Percentiles rank a stretch among this genome's conserved stretches.
These are phyloP conservation scores for Dascyllus trimaculatus DNA, from an alignment of 2,113 vertebrate genomes.

Conservation along the genomic window DNA sequence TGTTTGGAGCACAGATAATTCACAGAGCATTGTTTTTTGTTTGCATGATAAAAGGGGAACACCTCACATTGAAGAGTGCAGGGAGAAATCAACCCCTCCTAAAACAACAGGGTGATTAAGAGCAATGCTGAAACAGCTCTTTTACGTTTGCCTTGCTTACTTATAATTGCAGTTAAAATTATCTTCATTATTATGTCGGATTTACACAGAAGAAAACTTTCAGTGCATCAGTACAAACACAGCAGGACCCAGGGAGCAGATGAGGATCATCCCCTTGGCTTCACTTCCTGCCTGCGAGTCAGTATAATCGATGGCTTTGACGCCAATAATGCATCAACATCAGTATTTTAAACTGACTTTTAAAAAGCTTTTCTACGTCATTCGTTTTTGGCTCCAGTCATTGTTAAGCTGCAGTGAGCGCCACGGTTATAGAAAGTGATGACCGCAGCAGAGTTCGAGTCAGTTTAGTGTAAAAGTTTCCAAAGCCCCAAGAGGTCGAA, in stretches of 20 bases:
- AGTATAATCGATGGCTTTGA: too few species aligned
- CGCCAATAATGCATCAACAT: too few species aligned
- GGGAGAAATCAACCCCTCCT: not conserved
- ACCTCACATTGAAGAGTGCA: not conserved
- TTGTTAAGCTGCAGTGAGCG: too few species aligned
- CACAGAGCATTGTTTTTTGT: not conserved
- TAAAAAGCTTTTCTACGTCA: too few species aligned
- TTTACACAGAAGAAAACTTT: not conserved
- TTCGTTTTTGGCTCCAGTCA: too few species aligned
- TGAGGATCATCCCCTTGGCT: not conserved
- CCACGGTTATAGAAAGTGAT: too few species aligned
- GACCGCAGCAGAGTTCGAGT: too few species aligned
- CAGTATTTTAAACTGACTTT: too few species aligned
- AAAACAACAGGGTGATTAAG: not conserved
- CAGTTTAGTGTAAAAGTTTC: too few species aligned
- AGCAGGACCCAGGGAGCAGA: not conserved
- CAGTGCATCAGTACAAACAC: not conserved
- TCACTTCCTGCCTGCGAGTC: too few species aligned
- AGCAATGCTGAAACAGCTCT: conserved; percentile 4
- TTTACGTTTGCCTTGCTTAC: conserved; percentile 8
- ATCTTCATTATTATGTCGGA: not conserved
- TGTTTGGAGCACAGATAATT: not conserved
- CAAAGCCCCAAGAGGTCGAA: too few species aligned
- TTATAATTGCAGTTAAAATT: not conserved
- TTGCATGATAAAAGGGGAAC: not conserved